Evolutionary conservation across 2,113 vertebrate species (phyloP), one percentile per base, ranked within the genome.

Genomic region (Labrus mixtus): DNA sequence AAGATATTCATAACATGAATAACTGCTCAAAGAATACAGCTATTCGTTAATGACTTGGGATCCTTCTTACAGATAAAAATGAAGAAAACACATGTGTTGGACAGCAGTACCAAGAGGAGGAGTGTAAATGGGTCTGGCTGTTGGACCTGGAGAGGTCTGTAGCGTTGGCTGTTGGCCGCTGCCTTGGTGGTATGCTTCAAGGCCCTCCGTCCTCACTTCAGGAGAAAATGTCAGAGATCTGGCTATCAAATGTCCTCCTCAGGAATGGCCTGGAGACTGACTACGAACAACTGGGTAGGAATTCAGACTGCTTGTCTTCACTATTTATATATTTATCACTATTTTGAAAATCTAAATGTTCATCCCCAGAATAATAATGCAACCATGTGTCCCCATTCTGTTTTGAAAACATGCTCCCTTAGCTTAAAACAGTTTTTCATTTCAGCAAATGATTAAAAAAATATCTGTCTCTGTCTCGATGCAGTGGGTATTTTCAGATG

Each of bases 231-330:
- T 91, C 94, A 25, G 93, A 94, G 57, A 89, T 90, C 81, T 95
- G 95, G 95, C 87, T 95, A 68, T 90, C 88, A 53, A 95, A 93
- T 89, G 76, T 93, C 22, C 94, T 95, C 33, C 86, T 95, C 64
- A 91, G 93, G 72, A 95, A 95, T 12, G 95, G 95, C 11, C 93
- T 95, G 5, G 95, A 95, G 87, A 94, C 93, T 89, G 92, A 94
- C 76, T 92, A 89, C 62, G 92, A 94, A 70, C 92, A 93, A 82
- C 93, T 95, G 70, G 95, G 95, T 95, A 93, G 33, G 76, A 78
- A 79, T 57, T 56, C 57, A 58, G 22, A 46, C 22, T 60, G 15
- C n/a, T 29, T 29, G 39, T 29, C 67, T 25, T 57, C 4, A 6
- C 20, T 33, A 20, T 20, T 46, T 71, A 83, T 2, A 69, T 61